These are phyloP conservation scores for Ammodramus savannarum DNA, from an alignment of 2,113 vertebrate genomes.

Conservation along the genomic window DNA sequence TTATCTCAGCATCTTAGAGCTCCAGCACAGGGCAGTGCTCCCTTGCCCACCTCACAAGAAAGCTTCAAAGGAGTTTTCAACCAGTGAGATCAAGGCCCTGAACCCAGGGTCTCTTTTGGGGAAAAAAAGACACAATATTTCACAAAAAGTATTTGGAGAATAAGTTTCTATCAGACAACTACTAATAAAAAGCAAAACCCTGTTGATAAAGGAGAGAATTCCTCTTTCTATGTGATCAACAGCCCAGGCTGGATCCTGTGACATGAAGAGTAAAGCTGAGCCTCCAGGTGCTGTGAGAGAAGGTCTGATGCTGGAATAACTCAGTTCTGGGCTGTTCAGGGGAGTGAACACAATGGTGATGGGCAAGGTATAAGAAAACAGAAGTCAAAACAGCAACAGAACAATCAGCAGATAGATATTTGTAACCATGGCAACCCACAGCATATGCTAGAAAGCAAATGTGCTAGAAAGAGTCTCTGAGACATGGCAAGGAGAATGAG, in stretches of 20 bases:
- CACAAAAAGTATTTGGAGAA: background rate
- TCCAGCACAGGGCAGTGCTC: background rate
- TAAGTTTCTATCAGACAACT: background rate
- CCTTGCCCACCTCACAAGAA: background rate
- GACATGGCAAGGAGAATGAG: background rate
- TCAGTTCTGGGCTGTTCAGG: background rate
- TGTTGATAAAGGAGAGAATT: background rate
- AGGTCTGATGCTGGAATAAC: background rate
- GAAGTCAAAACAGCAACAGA: background rate
- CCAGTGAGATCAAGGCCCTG: background rate
- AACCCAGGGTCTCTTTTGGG: background rate
- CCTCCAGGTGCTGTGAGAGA: background rate
- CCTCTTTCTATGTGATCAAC: background rate
- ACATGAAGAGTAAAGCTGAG: background rate
- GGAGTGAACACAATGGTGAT: background rate
- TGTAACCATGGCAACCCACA: background rate
- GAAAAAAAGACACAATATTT: background rate
- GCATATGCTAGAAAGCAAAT: background rate
- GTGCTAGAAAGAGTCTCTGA: background rate
- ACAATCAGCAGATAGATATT: background rate
- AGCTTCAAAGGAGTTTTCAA: background rate
- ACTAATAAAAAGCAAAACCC: background rate
- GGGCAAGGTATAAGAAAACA: background rate
- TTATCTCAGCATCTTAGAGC: background rate
- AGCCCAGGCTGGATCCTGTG: background rate